Base-by-base conservation (phyloP, 1,140 invertebrate genomes). In the Copidosoma floridanum region DNA sequence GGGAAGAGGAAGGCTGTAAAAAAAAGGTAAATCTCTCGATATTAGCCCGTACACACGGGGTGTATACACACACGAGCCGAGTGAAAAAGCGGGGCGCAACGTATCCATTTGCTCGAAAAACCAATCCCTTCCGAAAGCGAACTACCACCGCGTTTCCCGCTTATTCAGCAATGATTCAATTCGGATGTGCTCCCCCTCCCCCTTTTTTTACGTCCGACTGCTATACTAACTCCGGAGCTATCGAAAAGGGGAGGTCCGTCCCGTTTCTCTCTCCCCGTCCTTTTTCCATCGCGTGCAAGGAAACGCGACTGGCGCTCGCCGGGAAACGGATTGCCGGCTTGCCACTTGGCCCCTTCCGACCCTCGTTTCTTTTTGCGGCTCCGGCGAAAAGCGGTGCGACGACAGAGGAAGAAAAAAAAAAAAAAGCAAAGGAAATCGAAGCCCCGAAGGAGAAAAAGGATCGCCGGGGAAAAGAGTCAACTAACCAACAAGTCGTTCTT, bases 161-260 rank as follows among this genome's bases (percentile, higher is more conserved):
- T 80, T 81, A 80, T 79, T 80, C 79, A 81, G 78, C 79, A 79
- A 81, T 81, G 78, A 81, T 80, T 80, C 79, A 81, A 81, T 81
- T 81, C 76, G 76, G 75, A 79, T 78, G 75, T 77, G 74, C 71
- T 56, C 76, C 72, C 76, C 72, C 71, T 68, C 62, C 68, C 43
- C 3, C 12, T 12, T 21, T 61, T 69, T 67, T 65, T 62, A 63
- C 67, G 26, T 44, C n/a, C 26, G 21, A 41, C n/a, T n/a, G n/a
- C n/a, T n/a, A n/a, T n/a, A n/a, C n/a, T n/a, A n/a, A n/a, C n/a
- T n/a, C n/a, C 18, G 46, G 24, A 61, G 60, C 61, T 64, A 67
- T 66, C 66, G 59, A 61, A 50, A 61, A 61, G 48, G 50, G 52
- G 52, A 60, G 43, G 57, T 54, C 40, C 44, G 4, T 24, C 37